These are phyloP conservation scores for Scytalopus superciliaris DNA, from an alignment of 2,113 vertebrate genomes.

Conservation along the genomic window DNA sequence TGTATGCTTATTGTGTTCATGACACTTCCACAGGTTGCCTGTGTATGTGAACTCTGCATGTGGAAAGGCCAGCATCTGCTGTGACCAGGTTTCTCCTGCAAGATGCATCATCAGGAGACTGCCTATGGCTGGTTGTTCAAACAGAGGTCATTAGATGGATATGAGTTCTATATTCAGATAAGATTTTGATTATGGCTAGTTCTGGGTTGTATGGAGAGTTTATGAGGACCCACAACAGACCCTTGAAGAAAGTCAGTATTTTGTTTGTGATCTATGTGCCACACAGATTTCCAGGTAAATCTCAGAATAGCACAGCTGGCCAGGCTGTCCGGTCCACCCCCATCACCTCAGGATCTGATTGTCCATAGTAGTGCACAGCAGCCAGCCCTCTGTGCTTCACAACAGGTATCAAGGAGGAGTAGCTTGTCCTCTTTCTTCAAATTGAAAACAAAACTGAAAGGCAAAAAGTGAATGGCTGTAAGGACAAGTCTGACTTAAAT, in stretches of 20 bases:
- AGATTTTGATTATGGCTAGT: neutral
- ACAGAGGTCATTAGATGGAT: neutral
- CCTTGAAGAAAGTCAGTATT: neutral
- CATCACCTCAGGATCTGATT: neutral
- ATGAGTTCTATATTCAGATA: neutral
- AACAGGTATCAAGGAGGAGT: neutral
- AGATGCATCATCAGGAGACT: accelerated
- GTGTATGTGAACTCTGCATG: accelerated
- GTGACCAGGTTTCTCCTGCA: neutral
- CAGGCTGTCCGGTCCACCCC: neutral
- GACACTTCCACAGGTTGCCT: neutral
- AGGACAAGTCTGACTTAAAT: neutral
- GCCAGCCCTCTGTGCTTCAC: neutral
- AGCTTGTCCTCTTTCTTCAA: neutral
- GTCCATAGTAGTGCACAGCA: neutral
- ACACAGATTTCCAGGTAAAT: neutral
- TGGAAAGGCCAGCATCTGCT: neutral
- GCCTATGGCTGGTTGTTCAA: neutral
- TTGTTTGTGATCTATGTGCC: neutral
- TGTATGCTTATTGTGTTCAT: accelerated
- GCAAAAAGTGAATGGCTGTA: neutral
- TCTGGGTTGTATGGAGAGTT: neutral
- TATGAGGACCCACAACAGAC: neutral
- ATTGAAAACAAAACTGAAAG: neutral
- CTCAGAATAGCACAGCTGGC: accelerated